Conservation (phyloP, 92 coral and sea anemone species). For the Epizoanthus stellaris region DNA sequence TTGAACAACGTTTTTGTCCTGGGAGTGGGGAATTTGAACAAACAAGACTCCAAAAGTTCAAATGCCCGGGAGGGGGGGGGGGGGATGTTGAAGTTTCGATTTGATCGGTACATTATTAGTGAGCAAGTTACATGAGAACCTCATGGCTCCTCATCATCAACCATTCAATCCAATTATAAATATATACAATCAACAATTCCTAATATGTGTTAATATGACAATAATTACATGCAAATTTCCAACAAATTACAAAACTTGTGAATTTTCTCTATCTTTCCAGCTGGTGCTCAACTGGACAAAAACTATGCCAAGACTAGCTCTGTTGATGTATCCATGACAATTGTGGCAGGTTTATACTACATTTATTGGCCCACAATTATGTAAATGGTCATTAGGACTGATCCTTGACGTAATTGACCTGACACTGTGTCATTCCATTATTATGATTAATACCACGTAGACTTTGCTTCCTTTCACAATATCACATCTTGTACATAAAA, state of each 20-base stretch:
- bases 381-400: not conserved
- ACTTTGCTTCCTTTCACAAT: conserved; percentile 7
- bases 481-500: not conserved
- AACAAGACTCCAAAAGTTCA: no score
- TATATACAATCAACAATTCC: not conserved
- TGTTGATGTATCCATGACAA: not conserved
- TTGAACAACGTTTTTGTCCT: no score
- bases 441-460: not conserved
- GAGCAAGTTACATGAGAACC: no score
- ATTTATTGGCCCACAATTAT: not conserved
- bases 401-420: conserved; percentile 7
- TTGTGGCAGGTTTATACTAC: not conserved
- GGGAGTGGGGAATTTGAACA: no score
- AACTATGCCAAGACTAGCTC: no score
- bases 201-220: not conserved
- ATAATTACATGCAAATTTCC: conserved; percentile 10
- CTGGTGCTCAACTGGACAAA: not conserved
- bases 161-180: no score
- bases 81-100: no score
- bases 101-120: no score
- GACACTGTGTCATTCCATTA: not conserved
- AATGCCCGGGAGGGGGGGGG: no score
- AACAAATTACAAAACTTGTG: not conserved
- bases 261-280: not conserved
- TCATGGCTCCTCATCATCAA: no score